A percentile compares a stretch with the other conserved stretches of the same genome.
phyloP scores from a whole-genome alignment of 1,140 invertebrate species.

The Cyphomyrmex costatus region DNA sequence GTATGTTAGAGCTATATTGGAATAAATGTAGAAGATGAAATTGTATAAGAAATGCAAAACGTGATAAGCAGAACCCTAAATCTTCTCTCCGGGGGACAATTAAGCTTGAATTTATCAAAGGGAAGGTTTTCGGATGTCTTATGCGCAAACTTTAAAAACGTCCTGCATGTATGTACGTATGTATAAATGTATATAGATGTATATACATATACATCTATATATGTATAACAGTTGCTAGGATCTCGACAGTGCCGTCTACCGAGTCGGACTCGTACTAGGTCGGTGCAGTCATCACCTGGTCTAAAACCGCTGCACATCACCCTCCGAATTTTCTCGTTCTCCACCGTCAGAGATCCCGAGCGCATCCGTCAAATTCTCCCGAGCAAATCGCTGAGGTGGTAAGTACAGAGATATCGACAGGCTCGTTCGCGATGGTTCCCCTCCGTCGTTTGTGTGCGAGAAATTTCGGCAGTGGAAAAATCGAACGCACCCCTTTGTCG shows the following conservation, averaged over 20 bases:
- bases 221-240: not conserved
- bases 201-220: not conserved
- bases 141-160: not conserved
- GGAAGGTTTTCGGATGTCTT: not conserved
- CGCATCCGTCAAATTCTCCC: not conserved
- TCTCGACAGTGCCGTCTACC: conserved; percentile 78
- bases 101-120: not conserved
- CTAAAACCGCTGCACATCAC: conserved; percentile 78
- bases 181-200: not conserved
- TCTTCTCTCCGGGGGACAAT: not conserved
- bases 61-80: not conserved
- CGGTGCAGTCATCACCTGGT: conserved; percentile 78
- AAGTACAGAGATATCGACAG: conserved; percentile 27
- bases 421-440: not conserved
- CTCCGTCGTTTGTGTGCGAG: not conserved
- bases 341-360: not conserved
- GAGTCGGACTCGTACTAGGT: conserved; percentile 77
- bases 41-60: not conserved
- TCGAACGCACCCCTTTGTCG: not conserved
- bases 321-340: conserved; percentile 53
- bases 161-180: not conserved
- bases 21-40: not conserved
- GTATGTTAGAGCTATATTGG: not conserved
- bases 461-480: not conserved
- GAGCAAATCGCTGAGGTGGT: conserved; percentile 69